Evolutionary conservation across 1,140 invertebrate genomes (phyloP), one percentile per base, ranked within the genome.

Genomic region (Arctopsyche grandis): DNA sequence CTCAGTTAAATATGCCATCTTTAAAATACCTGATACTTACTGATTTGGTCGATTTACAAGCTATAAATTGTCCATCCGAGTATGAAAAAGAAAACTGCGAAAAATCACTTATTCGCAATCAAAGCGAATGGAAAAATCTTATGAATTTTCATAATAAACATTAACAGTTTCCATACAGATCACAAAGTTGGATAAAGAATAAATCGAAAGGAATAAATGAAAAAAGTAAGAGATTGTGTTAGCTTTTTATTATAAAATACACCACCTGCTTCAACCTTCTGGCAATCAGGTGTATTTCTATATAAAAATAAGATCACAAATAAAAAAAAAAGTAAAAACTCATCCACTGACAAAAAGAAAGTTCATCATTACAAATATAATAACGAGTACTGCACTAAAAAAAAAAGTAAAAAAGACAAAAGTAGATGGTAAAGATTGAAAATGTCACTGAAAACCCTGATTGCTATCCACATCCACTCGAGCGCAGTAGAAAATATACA

Each of bases 191-290:
- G 29, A 38, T 3, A 56, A 4, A 16, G 1, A n/a, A n/a, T 56
- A 56, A 4, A 16, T 56, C 10, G 52, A 16, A 10, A 5, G 1
- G 10, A 4, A 56, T 4, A 56, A 56, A 56, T 21, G 14, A 56
- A 56, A 56, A 10, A 56, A 4, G 1, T 22, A 29, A 1, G 1
- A 48, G 1, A n/a, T 74, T 56, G 12, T 10, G 22, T 74, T 74
- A 71, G 44, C n/a, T 56, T 74, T 69, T 74, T 74, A 74, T 74
- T 74, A 74, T 26, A 74, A 74, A 74, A 74, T 58, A 74, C 71
- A 74, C 71, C 71, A 74, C 71, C 71, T 74, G 71, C 46, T 56
- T 74, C 71, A 74, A 74, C 21, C 71, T n/a, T 52, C n/a, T 58
- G 44, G 52, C 46, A 74, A 74, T 74, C 52, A 74, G 71, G 69